Evolutionary conservation across 2,113 vertebrate species (phyloP).

Genomic region (Leuciscus idus): DNA sequence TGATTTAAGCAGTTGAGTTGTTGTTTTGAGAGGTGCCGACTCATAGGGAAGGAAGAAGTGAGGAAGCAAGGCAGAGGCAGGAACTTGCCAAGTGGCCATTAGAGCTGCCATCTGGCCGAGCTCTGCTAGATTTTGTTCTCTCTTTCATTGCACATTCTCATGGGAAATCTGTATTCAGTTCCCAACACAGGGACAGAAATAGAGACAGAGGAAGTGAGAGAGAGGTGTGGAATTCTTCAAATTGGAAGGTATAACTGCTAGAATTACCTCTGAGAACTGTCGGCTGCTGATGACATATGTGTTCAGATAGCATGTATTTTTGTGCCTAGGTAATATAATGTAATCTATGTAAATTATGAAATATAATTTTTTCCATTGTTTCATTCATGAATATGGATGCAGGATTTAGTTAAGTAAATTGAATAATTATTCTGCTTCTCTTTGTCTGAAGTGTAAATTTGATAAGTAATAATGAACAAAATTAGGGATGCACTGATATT

Average conservation of each 20-base stretch:
- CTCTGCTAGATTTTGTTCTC: slow-evolving; percentile 56
- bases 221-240: slow-evolving; percentile 35
- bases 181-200: slow-evolving; percentile 50
- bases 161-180: slow-evolving; percentile 53
- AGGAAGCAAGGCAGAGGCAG: slow-evolving; percentile 33
- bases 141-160: slow-evolving; percentile 49
- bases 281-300: not conserved
- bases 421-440: slow-evolving; percentile 15
- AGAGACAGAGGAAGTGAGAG: slow-evolving; percentile 27
- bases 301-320: not conserved
- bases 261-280: slow-evolving; percentile 21
- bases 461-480: slow-evolving; percentile 9
- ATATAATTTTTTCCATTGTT: not conserved
- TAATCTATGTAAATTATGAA: slow-evolving; percentile 9
- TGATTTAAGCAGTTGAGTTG: slow-evolving; percentile 31
- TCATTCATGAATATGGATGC: not conserved
- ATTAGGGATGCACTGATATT: not conserved
- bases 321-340: not conserved
- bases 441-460: slow-evolving; percentile 25
- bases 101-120: slow-evolving; percentile 58
- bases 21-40: slow-evolving; percentile 48
- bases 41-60: slow-evolving; percentile 37
- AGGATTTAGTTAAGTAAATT: not conserved
- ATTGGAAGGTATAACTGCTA: slow-evolving; percentile 31
- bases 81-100: slow-evolving; percentile 56